A percentile compares a stretch with the other conserved stretches of the same genome.
Conservation (phyloP, 2,797 vertebrate species). For the Tolypeutes matacus region DNA sequence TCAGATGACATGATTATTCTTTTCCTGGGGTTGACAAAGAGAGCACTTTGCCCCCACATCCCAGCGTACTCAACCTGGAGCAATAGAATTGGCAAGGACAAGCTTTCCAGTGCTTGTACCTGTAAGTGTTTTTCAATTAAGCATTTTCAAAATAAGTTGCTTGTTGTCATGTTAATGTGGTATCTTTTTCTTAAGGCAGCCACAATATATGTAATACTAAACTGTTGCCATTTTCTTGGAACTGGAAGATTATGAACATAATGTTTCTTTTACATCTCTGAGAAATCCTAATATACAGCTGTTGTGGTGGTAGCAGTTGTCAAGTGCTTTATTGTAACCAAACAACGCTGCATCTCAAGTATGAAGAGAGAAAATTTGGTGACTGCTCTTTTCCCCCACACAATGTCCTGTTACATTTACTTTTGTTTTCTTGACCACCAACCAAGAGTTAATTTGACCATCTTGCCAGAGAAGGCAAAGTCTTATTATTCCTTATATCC, state of each 20-base stretch:
- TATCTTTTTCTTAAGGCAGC: not conserved
- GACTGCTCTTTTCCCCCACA: not conserved
- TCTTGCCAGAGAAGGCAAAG: not conserved
- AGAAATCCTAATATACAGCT: not conserved
- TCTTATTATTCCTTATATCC: not conserved
- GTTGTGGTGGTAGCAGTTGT: conserved; percentile 6
- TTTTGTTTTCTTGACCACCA: not conserved
- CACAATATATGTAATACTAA: not conserved
- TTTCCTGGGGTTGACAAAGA: not conserved
- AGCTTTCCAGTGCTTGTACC: not conserved
- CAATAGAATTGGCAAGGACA: not conserved
- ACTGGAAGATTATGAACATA: conserved; percentile 29
- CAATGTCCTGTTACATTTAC: not conserved
- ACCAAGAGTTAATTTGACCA: not conserved
- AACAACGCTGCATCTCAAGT: not conserved
- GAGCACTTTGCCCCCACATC: not conserved
- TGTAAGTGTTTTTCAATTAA: not conserved
- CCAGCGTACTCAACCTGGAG: not conserved
- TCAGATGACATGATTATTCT: not conserved
- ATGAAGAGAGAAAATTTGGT: not conserved
- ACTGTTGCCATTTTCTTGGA: conserved; percentile 55
- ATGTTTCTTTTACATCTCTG: conserved; percentile 59
- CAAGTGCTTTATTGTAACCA: not conserved
- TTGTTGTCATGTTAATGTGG: not conserved
- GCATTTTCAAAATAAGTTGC: not conserved